These are phyloP conservation scores for Nannoperca australis DNA, from an alignment of 2,797 vertebrate genomes.

Conservation along the genomic window DNA sequence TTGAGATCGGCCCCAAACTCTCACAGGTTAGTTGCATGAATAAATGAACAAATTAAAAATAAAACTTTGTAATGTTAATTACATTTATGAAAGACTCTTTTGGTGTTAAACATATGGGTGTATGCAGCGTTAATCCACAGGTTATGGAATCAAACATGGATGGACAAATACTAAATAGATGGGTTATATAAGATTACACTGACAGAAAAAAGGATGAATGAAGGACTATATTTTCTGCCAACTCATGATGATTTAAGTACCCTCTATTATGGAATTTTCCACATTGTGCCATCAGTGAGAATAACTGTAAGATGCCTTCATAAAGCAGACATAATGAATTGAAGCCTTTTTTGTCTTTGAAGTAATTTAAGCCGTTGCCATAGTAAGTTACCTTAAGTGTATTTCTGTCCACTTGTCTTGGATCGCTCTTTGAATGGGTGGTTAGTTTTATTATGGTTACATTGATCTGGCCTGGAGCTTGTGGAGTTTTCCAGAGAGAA, in stretches of 20 bases:
- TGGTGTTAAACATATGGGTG: neutral
- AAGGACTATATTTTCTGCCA: constrained; percentile 45
- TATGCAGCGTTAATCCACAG: neutral
- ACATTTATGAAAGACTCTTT: neutral
- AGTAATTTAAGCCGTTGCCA: constrained; percentile 46
- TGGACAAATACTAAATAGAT: neutral
- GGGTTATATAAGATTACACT: constrained; percentile 28
- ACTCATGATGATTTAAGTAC: constrained; percentile 29
- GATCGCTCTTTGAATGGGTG: constrained; percentile 34
- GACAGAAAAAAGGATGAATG: constrained; percentile 31
- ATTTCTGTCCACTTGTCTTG: constrained; percentile 58
- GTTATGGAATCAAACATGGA: constrained; percentile 7
- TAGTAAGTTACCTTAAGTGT: constrained; percentile 48
- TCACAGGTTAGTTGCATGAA: constrained; percentile 87
- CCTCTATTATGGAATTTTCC: constrained; percentile 40
- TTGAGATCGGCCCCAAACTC: constrained; percentile 90
- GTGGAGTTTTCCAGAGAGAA: constrained; percentile 78
- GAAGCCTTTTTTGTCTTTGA: constrained; percentile 19
- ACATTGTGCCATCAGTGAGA: constrained; percentile 23
- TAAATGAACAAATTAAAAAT: neutral
- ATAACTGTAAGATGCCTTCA: constrained; percentile 26
- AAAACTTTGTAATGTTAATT: neutral
- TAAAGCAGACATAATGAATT: constrained; percentile 18
- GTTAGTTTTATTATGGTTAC: constrained; percentile 70
- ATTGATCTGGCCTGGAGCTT: constrained; percentile 54